phyloP scores from a whole-genome alignment of 2,888 invertebrate species.

The Ochropleura leucogaster region DNA sequence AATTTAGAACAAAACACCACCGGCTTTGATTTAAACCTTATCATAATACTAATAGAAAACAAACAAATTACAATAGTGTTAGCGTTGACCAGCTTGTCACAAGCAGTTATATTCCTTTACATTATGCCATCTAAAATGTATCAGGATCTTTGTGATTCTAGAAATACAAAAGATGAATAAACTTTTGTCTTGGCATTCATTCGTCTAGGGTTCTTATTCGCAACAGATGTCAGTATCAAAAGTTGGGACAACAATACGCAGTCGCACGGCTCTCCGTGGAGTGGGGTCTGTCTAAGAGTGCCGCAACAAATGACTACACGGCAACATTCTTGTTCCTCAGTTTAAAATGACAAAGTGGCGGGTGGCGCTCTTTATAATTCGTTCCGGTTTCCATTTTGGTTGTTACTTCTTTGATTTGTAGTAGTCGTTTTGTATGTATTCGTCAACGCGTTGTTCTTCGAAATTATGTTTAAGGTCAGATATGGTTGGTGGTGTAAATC shows the following conservation, averaged over 20 bases:
- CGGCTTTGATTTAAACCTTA: too few relatives aligned
- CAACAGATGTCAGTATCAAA: slow-evolving; percentile 32
- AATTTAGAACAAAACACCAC: too few relatives aligned
- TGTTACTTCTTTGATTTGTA: neutral
- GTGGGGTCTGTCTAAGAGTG: neutral
- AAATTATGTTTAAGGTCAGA: neutral
- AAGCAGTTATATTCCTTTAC: neutral
- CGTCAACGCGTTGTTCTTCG: neutral
- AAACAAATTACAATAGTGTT: neutral
- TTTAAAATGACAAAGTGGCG: slow-evolving; percentile 11
- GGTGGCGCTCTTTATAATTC: neutral
- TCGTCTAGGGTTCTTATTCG: neutral
- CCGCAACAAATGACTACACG: slow-evolving; percentile 25
- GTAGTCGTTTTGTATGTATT: neutral
- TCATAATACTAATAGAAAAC: neutral
- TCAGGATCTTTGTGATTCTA: neutral
- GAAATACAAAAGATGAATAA: slow-evolving; percentile 6
- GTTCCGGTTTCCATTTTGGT: neutral
- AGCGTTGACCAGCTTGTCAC: neutral
- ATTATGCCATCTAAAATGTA: neutral
- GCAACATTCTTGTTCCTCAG: neutral
- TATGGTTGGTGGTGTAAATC: neutral
- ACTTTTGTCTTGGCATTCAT: slow-evolving; percentile 2
- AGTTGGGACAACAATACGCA: slow-evolving; percentile 23
- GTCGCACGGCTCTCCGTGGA: neutral